A percentile compares a stretch with the other conserved stretches of the same genome.
Conservation (phyloP, 2,797 vertebrate species). For the Halcyon chelicuti region DNA sequence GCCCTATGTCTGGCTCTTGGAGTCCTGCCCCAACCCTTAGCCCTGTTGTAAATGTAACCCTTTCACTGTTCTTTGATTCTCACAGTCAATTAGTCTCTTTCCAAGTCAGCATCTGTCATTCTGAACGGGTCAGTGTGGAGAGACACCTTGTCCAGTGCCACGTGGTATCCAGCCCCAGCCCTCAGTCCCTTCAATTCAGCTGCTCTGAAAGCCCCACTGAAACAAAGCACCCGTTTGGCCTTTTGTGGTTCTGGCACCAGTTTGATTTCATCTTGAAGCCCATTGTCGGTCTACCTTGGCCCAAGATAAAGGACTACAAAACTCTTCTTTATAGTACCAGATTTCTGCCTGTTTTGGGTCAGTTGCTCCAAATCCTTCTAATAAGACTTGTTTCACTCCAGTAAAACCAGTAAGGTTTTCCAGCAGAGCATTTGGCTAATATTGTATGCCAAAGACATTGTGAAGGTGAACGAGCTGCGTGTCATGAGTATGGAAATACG, state of each 20-base stretch:
- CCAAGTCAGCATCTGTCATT: neutral
- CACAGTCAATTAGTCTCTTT: neutral
- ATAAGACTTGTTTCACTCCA: neutral
- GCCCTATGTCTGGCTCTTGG: neutral
- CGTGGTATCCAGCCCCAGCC: neutral
- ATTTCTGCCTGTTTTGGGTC: neutral
- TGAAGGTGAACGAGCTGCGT: neutral
- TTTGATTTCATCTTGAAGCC: neutral
- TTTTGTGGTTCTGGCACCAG: neutral
- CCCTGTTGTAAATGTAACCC: neutral
- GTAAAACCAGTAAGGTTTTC: neutral
- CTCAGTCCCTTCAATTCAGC: neutral
- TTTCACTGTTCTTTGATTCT: neutral
- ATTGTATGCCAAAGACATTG: neutral
- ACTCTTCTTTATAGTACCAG: neutral
- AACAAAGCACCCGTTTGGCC: neutral
- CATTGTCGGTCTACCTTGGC: neutral
- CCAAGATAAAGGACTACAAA: neutral
- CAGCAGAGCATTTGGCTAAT: neutral
- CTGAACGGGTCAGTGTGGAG: rapidly evolving
- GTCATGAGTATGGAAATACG: neutral
- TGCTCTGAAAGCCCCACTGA: neutral
- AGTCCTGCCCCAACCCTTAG: neutral
- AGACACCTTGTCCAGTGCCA: neutral
- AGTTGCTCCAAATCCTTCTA: neutral